phyloP scores from a whole-genome alignment of 2,113 vertebrate species.

The Psittacus erithacus region DNA sequence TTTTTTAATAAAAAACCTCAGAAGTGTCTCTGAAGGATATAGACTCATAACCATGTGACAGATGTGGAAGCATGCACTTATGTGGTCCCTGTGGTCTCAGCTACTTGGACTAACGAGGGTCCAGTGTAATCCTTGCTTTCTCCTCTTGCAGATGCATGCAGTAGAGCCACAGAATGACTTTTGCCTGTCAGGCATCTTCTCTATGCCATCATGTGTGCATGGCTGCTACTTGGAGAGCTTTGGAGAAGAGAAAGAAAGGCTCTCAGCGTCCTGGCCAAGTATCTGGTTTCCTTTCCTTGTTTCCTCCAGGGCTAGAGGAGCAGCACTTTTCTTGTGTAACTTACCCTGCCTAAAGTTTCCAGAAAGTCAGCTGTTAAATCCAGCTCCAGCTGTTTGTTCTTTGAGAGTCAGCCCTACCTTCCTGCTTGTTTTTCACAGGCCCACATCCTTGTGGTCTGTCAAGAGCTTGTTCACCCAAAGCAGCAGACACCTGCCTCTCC shows the following conservation, averaged over 20 bases:
- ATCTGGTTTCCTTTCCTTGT: neutral
- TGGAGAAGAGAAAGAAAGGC: neutral
- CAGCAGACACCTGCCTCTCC: neutral
- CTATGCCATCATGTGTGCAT: neutral
- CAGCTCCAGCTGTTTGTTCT: neutral
- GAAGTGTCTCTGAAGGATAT: conserved; percentile 4
- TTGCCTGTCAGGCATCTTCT: neutral
- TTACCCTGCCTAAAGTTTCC: neutral
- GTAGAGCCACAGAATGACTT: neutral
- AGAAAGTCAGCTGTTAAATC: neutral
- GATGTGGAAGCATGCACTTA: neutral
- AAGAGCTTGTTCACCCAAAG: neutral
- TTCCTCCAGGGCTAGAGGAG: neutral
- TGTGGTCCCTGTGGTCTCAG: neutral
- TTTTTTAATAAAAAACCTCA: conserved; percentile 35
- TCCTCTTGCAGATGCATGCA: neutral
- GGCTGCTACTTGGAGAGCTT: neutral
- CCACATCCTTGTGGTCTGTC: neutral
- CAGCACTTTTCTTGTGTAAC: neutral
- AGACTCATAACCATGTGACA: fast-evolving
- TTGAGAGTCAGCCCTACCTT: neutral
- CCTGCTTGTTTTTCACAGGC: neutral
- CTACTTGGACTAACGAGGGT: neutral
- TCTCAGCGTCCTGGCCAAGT: neutral
- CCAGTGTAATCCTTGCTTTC: neutral